Conservation (phyloP, 2,797 vertebrate genomes). For the Cossypha dichroa region DNA sequence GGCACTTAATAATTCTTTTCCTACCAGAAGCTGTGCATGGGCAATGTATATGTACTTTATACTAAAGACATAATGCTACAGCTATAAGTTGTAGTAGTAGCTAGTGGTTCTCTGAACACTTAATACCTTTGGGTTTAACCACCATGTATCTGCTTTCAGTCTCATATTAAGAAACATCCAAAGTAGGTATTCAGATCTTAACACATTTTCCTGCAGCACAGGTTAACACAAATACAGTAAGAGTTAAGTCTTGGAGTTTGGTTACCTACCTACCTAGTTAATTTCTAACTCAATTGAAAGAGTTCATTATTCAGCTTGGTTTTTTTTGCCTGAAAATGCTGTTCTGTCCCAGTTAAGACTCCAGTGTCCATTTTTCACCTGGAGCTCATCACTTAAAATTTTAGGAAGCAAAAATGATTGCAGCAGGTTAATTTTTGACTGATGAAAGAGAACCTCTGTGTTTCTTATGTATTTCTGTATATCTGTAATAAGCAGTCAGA, state of each 20-base stretch:
- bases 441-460: background rate
- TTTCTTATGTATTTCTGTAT: background rate
- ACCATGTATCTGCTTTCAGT: background rate
- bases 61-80: background rate
- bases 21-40: background rate
- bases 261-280: background rate
- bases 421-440: background rate
- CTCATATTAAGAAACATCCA: background rate
- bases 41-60: background rate
- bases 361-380: background rate
- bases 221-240: background rate
- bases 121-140: background rate
- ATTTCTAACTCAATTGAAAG: background rate
- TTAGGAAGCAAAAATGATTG: background rate
- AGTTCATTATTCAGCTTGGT: background rate
- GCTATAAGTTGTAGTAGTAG: background rate
- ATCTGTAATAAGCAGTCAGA: background rate
- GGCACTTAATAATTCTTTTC: background rate
- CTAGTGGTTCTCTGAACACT: background rate
- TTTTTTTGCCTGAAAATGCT: background rate
- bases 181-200: background rate
- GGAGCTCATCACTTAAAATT: background rate
- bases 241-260: background rate
- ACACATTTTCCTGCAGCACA: background rate
- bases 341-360: background rate